These are phyloP conservation scores for Mythimna ferrago DNA, from an alignment of 2,888 invertebrate genomes.

Conservation along the genomic window DNA sequence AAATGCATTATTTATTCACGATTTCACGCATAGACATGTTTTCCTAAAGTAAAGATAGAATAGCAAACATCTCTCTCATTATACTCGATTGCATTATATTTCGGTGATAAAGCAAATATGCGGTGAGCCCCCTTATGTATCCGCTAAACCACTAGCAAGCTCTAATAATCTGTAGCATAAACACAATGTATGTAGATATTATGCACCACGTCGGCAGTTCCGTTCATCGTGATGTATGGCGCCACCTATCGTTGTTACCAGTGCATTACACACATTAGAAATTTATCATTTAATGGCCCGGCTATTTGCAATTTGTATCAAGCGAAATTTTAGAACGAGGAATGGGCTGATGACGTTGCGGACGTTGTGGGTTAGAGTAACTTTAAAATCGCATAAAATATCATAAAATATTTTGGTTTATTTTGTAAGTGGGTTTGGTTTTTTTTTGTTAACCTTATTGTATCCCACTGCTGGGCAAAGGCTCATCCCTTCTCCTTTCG, in stretches of 20 bases:
- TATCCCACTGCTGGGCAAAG: too few relatives aligned
- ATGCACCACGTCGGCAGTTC: conserved; percentile 54
- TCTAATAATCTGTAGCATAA: conserved; percentile 44
- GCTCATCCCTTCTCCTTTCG: too few relatives aligned
- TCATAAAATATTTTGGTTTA: background rate
- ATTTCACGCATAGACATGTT: too few relatives aligned
- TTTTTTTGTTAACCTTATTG: too few relatives aligned
- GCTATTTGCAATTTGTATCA: conserved; percentile 47
- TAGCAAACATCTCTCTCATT: background rate
- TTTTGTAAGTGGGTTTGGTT: too few relatives aligned
- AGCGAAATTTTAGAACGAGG: conserved; percentile 34
- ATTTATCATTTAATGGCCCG: conserved; percentile 55
- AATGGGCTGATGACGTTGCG: background rate
- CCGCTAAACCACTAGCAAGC: conserved; percentile 29
- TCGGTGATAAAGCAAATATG: conserved; percentile 30
- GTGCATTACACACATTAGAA: conserved; percentile 60
- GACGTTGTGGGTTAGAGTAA: background rate
- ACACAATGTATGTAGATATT: conserved; percentile 41
- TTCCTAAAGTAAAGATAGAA: background rate
- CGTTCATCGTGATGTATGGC: conserved; percentile 51
- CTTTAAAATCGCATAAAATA: background rate
- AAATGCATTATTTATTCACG: background rate
- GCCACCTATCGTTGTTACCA: conserved; percentile 60
- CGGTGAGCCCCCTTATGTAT: conserved; percentile 29
- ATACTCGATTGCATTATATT: conserved; percentile 26